Evolutionary conservation across 2,888 invertebrate species (phyloP).

Genomic region (Eilema sororculum): DNA sequence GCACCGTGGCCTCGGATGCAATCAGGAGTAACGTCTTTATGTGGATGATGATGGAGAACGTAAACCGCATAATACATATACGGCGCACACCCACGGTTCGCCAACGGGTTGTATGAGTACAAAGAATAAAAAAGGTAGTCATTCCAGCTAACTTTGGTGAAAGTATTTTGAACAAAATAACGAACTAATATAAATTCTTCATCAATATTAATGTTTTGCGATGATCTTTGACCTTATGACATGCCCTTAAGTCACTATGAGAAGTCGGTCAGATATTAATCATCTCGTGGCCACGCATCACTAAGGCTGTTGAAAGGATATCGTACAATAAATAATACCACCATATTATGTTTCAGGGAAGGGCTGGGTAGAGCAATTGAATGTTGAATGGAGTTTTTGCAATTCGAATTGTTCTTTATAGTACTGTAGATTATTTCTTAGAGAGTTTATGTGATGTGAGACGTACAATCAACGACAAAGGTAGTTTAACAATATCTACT

Average conservation of each 20-base stretch:
- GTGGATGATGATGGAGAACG: no score
- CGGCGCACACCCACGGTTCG: no score
- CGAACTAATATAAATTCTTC: no score
- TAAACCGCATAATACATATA: no score
- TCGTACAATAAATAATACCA: constrained; percentile 40
- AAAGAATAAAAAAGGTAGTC: no score
- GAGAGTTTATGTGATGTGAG: not conserved
- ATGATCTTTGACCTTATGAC: not conserved
- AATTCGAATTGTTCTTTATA: not conserved
- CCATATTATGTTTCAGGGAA: constrained; percentile 37
- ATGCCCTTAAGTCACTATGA: constrained; percentile 24
- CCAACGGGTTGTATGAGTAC: no score
- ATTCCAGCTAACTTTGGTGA: no score
- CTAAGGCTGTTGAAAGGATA: constrained; percentile 25
- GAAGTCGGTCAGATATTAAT: constrained; percentile 37
- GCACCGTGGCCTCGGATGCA: no score
- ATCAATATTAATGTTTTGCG: not conserved
- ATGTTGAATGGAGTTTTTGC: constrained; percentile 5
- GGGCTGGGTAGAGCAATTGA: constrained; percentile 8
- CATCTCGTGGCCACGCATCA: constrained; percentile 38
- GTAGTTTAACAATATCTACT: no score
- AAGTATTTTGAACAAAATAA: no score
- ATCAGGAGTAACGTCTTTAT: no score
- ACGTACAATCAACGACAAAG: no score
- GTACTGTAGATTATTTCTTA: not conserved